Conservation (phyloP, 2,888 invertebrate genomes). For the Creontiades dilutus region DNA sequence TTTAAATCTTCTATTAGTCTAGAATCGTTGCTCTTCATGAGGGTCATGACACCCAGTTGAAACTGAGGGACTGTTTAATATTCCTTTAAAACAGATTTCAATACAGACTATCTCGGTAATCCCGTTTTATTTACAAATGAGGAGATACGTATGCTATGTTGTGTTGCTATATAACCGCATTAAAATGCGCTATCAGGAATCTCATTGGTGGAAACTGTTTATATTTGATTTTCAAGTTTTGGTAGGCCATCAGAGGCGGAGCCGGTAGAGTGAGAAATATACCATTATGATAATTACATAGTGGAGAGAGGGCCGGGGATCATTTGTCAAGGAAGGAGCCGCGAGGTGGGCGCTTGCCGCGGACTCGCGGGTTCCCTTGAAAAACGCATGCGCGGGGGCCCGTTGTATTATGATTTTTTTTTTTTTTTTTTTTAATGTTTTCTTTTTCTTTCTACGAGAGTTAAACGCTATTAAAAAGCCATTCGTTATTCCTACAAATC, state of each 20-base stretch:
- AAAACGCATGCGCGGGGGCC: constrained; percentile 32
- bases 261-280: constrained; percentile 59
- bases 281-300: constrained; percentile 65
- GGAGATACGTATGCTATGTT: no score
- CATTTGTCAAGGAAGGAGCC: constrained; percentile 40
- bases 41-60: no score
- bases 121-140: no score
- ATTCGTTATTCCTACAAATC: constrained; percentile 58
- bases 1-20: no score
- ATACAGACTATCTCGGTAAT: no score
- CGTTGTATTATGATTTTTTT: no score
- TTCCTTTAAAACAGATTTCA: no score
- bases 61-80: no score
- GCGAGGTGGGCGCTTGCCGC: constrained; percentile 28
- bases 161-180: no score
- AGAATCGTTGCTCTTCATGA: no score
- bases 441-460: background rate
- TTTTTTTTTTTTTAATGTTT: no score
- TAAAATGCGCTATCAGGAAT: background rate
- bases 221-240: constrained; percentile 15
- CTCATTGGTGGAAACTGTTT: background rate
- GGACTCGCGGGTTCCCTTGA: background rate
- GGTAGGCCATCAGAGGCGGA: background rate
- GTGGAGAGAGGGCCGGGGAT: constrained; percentile 28
- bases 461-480: constrained; percentile 44